Base-by-base conservation (phyloP, 1,140 invertebrate species). In the Conus betulinus region DNA sequence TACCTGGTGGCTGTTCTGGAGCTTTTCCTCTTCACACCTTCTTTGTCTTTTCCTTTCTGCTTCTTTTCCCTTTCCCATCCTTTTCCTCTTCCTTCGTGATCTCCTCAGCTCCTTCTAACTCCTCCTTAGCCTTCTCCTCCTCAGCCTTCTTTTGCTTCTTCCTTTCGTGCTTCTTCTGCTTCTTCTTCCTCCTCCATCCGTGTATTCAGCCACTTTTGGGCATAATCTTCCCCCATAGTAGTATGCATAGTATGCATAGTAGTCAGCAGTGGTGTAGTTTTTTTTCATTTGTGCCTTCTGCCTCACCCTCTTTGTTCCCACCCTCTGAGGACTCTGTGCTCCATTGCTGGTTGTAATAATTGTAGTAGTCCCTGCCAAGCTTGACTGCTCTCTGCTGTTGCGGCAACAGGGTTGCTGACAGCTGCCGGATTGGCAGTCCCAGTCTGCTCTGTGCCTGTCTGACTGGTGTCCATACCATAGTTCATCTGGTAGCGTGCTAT, bases 401-500 rank as follows among this genome's bases (percentile, higher is more conserved):
- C 84, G 4, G 63, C 8, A 52, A 63, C 63, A 87, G 71, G 57
- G 63, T 87, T 89, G 76, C 71, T 81, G 71, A 57, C 63, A 7
- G 20, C n/a, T n/a, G n/a, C 82, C 0, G 81, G 15, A 10, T 20
- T 51, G 25, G 86, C 25, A 53, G 74, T 51, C 86, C 84, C 67
- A 60, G 67, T 88, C 81, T 83, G 60, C 67, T 87, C 84, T 84
- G 87, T 74, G 57, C 78, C 79, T 57, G 81, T 84, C n/a, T 89
- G 81, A 39, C 83, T 87, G 84, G 8, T 60, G 78, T 90, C 52
- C 95, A 98, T 98, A 10, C 98, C 98, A 96, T 99, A 99, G 94
- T 96, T 98, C 96, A 99, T 97, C 96, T 99, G 98, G 96, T 99
- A 99, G 85, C 96, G 96, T 1, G 98, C 99, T 95, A 99, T 97